Base-by-base conservation (phyloP, 2,113 vertebrate genomes). In the Ailuropoda melanoleuca region DNA sequence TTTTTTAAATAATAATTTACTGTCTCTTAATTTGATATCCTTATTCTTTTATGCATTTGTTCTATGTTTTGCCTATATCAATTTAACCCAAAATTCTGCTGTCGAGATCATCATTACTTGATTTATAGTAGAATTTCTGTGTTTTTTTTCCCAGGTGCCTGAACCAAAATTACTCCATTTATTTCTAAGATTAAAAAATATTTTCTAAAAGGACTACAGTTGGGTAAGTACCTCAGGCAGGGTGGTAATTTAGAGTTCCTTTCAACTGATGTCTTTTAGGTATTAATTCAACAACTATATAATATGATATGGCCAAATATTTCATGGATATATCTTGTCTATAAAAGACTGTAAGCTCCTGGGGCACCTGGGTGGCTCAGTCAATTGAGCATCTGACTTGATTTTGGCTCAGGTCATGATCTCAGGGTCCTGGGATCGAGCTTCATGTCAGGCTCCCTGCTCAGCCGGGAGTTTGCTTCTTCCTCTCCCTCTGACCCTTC, bases 161-260 rank as follows among this genome's bases (percentile, higher is more conserved):
- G 21, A 92, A 8, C 43, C 29, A 70, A 93, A 96, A 93, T 92
- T 88, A 93, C 50, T 88, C 17, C 48, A 50, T 88, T 95, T 95
- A 92, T 89, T 89, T 92, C 78, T 62, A 46, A 29, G 64, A 88
- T 39, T 74, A 60, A 81, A 95, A 88, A 95, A 74, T 1, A 78
- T 48, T 95, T 93, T 92, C 48, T 26, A 43, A 85, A 75, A 95
- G 9, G 23, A 19, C 31, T 81, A 80, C 46, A 78, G 53, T 56
- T 50, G 43, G 89, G 2, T 88, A 70, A 96, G 64, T 50, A 89
- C n/a, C 26, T 84, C 50, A 77, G 62, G 80, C 78, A 85, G 66
- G 26, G 78, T 85, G 66, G 43, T 91, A 93, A 93, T 96, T 96
- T 89, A 80, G 24, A 95, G 29, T 8, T 64, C 37, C 55, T 95